Evolutionary conservation across 2,888 invertebrate species (phyloP).

Genomic region (Keiferia lycopersicella): DNA sequence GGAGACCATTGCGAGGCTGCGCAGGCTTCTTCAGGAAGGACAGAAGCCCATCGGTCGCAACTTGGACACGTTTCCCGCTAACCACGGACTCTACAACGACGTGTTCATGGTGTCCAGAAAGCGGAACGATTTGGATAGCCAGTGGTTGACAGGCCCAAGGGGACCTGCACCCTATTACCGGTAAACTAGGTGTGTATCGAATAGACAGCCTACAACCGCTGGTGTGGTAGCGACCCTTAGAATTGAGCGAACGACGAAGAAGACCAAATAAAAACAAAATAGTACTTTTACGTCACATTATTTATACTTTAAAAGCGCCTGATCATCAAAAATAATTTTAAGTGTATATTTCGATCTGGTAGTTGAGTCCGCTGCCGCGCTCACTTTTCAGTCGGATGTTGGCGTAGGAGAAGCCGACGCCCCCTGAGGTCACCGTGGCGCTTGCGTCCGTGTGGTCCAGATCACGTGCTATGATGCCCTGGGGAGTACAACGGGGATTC

Average conservation of each 20-base stretch:
- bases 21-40: constrained; percentile 51
- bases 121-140: constrained; percentile 7
- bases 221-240: too few relatives aligned
- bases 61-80: background rate
- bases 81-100: constrained; percentile 8
- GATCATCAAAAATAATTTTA: constrained; percentile 36
- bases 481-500: constrained; percentile 40
- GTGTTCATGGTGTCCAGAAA: constrained; percentile 24
- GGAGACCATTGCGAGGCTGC: constrained; percentile 58
- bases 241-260: background rate
- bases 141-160: constrained; percentile 7
- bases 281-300: background rate
- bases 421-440: constrained; percentile 68
- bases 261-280: background rate
- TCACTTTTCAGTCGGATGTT: constrained; percentile 71
- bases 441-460: constrained; percentile 67
- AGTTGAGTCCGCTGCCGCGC: constrained; percentile 69
- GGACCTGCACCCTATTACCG: constrained; percentile 16
- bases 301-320: background rate
- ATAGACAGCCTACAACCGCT: too few relatives aligned
- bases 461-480: constrained; percentile 71
- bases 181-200: too few relatives aligned
- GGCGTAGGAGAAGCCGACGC: constrained; percentile 70
- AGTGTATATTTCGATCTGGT: constrained; percentile 66
- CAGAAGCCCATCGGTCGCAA: constrained; percentile 19